phyloP scores from a whole-genome alignment of 2,888 invertebrate genomes.

The Leptopterna dolabrata region DNA sequence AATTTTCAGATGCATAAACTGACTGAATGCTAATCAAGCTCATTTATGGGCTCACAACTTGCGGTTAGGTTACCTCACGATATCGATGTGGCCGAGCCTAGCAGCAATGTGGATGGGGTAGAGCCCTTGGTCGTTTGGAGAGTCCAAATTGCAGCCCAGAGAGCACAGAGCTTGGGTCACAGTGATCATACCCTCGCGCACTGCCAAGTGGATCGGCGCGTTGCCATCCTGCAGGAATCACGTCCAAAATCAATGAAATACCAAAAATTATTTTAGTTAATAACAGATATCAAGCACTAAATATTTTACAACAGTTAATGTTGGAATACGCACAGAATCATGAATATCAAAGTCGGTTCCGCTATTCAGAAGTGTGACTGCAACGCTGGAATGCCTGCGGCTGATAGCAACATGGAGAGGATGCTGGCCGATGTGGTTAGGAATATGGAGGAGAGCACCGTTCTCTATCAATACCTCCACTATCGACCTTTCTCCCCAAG shows the following conservation, averaged over 20 bases:
- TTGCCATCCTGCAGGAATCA: constrained; percentile 69
- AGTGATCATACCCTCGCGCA: constrained; percentile 70
- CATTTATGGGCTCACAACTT: too few species aligned
- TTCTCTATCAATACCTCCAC: constrained; percentile 62
- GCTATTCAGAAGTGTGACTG: constrained; percentile 72
- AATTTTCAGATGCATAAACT: not conserved
- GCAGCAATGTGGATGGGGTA: constrained; percentile 80
- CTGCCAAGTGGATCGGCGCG: constrained; percentile 73
- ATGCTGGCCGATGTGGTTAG: constrained; percentile 70
- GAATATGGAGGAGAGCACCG: constrained; percentile 69
- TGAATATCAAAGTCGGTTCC: constrained; percentile 71
- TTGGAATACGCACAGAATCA: constrained; percentile 68
- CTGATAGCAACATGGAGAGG: constrained; percentile 74
- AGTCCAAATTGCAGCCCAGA: constrained; percentile 73
- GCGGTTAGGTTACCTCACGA: constrained; percentile 70
- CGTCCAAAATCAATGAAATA: not conserved
- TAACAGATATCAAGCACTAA: too few species aligned
- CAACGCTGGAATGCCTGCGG: constrained; percentile 71
- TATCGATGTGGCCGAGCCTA: constrained; percentile 77
- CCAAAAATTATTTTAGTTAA: too few species aligned
- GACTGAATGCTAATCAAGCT: too few species aligned
- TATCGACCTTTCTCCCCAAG: constrained; percentile 62
- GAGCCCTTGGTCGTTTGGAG: constrained; percentile 72
- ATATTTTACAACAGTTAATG: too few species aligned
- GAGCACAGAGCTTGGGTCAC: constrained; percentile 73